Evolutionary conservation across 2,113 vertebrate species (phyloP).

Genomic region (Solea senegalensis): DNA sequence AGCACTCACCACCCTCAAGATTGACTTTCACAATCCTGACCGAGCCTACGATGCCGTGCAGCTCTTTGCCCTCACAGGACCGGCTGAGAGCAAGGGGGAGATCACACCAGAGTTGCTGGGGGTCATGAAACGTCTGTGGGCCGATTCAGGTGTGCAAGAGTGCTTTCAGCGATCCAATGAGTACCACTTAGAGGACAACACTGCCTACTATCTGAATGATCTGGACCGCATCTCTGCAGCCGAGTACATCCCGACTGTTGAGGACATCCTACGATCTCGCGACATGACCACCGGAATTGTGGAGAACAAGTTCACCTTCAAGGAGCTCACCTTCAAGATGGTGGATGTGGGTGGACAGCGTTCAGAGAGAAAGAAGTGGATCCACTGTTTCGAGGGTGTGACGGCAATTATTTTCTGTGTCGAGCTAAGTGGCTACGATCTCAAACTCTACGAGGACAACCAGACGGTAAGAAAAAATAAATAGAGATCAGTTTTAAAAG

Average conservation of each 20-base stretch:
- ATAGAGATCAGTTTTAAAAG: background rate
- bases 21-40: constrained; percentile 97
- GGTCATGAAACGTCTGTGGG: constrained; percentile 97
- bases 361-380: constrained; percentile 99
- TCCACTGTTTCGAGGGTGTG: constrained; percentile 99
- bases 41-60: constrained; percentile 97
- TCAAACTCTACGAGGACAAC: constrained; percentile 99
- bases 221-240: constrained; percentile 93
- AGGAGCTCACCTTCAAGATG: constrained; percentile 99
- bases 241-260: constrained; percentile 97
- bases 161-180: constrained; percentile 97
- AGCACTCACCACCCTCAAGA: constrained; percentile 93
- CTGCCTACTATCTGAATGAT: constrained; percentile 97
- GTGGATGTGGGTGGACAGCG: constrained; percentile 98
- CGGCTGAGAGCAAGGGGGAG: constrained; percentile 97
- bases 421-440: constrained; percentile 98
- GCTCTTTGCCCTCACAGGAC: constrained; percentile 96
- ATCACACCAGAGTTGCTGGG: constrained; percentile 94
- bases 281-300: constrained; percentile 99
- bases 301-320: constrained; percentile 99
- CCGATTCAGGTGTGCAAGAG: constrained; percentile 93
- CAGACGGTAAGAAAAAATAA: constrained; percentile 88
- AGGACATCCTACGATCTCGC: constrained; percentile 97
- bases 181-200: constrained; percentile 99
- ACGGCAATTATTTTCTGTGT: constrained; percentile 99